Percentiles rank a stretch among this genome's conserved stretches.
Evolutionary conservation across 2,113 vertebrate species (phyloP).

Genomic region (Acinonyx jubatus): DNA sequence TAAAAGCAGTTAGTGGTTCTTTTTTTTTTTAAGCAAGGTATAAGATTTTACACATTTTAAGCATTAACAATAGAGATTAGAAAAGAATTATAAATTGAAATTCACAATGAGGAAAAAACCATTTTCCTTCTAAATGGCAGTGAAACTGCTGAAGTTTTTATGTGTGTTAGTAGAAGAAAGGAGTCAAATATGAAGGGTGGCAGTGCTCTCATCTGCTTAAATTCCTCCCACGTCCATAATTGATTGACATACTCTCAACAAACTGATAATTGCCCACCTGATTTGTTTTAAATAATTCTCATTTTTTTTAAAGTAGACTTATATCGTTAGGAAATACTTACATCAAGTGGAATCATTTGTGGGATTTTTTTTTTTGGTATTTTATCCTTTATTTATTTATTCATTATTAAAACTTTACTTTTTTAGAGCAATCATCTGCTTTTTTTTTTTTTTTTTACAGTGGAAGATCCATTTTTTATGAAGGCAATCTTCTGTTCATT

Average conservation of each 20-base stretch:
- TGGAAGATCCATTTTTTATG: constrained; percentile 46
- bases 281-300: constrained; percentile 81
- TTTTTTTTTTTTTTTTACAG: not conserved
- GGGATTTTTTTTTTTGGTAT: not conserved
- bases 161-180: constrained; percentile 37
- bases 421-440: constrained; percentile 18
- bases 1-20: constrained; percentile 21
- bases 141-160: constrained; percentile 45
- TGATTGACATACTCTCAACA: constrained; percentile 81
- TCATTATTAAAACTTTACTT: not conserved
- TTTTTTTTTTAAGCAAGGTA: not conserved
- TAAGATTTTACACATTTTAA: not conserved
- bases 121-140: constrained; percentile 6
- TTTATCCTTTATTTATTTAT: not conserved
- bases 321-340: constrained; percentile 73
- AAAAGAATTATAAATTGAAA: constrained; percentile 54
- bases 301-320: constrained; percentile 77
- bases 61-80: not conserved
- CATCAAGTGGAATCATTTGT: constrained; percentile 66
- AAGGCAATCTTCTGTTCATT: not conserved
- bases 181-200: constrained; percentile 36
- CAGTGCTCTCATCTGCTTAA: constrained; percentile 66
- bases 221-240: constrained; percentile 69
- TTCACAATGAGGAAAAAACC: not conserved
- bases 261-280: constrained; percentile 80